phyloP scores from a whole-genome alignment of 2,888 invertebrate genomes.

The Carabus problematicus region DNA sequence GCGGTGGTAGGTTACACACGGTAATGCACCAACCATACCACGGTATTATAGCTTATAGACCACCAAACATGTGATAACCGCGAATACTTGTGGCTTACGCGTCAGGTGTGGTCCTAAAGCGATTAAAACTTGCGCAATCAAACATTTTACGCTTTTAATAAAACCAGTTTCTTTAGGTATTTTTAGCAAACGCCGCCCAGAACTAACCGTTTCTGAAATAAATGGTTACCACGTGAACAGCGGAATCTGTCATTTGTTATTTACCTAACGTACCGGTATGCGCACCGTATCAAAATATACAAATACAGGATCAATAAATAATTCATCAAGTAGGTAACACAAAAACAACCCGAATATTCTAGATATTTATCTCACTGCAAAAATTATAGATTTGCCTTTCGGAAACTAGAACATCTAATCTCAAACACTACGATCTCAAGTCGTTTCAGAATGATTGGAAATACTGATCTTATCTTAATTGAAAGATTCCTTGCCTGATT shows the following conservation, averaged over 20 bases:
- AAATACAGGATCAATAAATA: too few relatives aligned
- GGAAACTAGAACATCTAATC: too few relatives aligned
- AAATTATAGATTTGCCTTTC: too few relatives aligned
- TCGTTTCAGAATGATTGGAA: too few relatives aligned
- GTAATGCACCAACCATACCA: too few relatives aligned
- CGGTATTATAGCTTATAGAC: too few relatives aligned
- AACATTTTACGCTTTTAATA: background rate
- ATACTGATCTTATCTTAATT: too few relatives aligned
- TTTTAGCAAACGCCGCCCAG: background rate
- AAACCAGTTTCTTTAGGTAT: conserved; percentile 1
- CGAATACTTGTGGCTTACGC: conserved; percentile 5
- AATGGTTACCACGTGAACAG: too few relatives aligned
- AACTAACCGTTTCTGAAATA: conserved; percentile 2
- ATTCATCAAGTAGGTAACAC: too few relatives aligned
- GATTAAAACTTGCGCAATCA: conserved; percentile 14
- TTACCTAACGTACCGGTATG: background rate
- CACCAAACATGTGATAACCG: conserved; percentile 6
- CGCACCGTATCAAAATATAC: background rate
- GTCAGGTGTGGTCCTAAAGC: conserved; percentile 7
- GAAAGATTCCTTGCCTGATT: too few relatives aligned
- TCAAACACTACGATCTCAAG: too few relatives aligned
- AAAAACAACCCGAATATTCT: background rate
- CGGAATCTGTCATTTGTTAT: background rate
- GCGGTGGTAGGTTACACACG: too few relatives aligned
- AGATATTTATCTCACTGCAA: background rate